Conservation (phyloP, 2,888 invertebrate species). For the Sminthurinus aureus region DNA sequence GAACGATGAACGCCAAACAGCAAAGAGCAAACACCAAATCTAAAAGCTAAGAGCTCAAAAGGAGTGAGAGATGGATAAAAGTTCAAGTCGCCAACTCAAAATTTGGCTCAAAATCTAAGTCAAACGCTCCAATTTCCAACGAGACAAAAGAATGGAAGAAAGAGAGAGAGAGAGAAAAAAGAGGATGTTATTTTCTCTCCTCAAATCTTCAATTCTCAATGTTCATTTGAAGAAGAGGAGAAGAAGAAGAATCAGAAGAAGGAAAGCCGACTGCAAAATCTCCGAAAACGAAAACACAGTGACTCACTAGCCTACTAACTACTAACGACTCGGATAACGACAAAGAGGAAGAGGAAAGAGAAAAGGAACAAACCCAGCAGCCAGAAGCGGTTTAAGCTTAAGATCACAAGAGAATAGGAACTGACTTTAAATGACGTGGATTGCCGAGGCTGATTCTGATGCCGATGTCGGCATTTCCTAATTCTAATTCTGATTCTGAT, state of each 20-base stretch:
- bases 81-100: too few species aligned
- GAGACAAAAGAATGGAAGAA: background rate
- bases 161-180: background rate
- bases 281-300: too few species aligned
- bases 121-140: too few species aligned
- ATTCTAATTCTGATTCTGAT: background rate
- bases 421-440: constrained; percentile 15
- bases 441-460: background rate
- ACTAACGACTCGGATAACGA: background rate
- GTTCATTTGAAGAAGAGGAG: background rate
- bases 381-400: background rate
- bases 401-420: background rate
- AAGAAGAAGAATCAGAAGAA: background rate
- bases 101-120: too few species aligned
- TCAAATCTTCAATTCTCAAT: background rate
- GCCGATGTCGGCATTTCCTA: background rate
- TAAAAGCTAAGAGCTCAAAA: background rate
- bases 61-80: background rate
- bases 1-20: background rate
- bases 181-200: background rate
- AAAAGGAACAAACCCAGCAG: background rate
- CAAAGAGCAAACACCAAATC: background rate
- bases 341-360: background rate
- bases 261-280: constrained; percentile 1
- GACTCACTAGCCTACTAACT: constrained; percentile 15